phyloP scores from a whole-genome alignment of 2,888 invertebrate species.

The Norana najaformis region DNA sequence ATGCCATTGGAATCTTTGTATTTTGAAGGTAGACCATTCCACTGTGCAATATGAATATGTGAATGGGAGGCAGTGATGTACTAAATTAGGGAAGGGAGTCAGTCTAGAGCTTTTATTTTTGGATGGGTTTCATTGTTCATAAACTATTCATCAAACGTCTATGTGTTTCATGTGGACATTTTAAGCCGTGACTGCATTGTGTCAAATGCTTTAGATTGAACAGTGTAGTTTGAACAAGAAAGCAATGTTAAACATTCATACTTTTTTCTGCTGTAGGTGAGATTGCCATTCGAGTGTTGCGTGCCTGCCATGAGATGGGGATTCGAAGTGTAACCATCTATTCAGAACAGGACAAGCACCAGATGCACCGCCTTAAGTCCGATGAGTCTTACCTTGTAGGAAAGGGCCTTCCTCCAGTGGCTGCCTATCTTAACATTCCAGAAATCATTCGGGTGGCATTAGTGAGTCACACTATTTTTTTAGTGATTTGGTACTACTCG shows the following conservation, averaged over 20 bases:
- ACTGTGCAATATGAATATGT: no score
- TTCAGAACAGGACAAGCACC: conserved; percentile 95
- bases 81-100: no score
- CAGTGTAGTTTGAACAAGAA: background rate
- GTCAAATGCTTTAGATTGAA: background rate
- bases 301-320: conserved; percentile 94
- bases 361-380: conserved; percentile 94
- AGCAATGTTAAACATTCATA: background rate
- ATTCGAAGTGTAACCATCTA: conserved; percentile 94
- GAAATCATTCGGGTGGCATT: conserved; percentile 90
- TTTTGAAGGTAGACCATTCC: no score
- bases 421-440: conserved; percentile 93
- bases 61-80: no score
- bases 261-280: conserved; percentile 71
- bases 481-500: background rate
- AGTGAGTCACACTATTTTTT: background rate
- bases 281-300: conserved; percentile 95
- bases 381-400: conserved; percentile 97
- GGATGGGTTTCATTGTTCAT: no score
- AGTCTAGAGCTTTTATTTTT: no score
- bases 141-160: no score
- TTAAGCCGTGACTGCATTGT: background rate
- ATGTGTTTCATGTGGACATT: background rate
- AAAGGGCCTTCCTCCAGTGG: conserved; percentile 91
- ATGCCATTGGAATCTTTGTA: no score